Percentiles rank a stretch among this genome's conserved stretches.
phyloP scores from a whole-genome alignment of 1,140 invertebrate genomes.

The Diuraphis noxia region DNA sequence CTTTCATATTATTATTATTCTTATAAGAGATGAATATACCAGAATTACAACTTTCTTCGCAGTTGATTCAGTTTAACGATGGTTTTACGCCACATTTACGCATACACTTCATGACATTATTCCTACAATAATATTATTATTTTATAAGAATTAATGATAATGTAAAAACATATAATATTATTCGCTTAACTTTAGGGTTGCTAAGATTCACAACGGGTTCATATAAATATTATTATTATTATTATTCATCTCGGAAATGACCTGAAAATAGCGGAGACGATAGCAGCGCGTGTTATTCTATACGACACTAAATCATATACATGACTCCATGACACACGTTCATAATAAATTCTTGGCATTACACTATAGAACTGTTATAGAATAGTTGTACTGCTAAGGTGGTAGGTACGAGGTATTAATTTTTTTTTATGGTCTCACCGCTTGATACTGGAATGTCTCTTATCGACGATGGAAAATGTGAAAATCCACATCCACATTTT shows the following conservation, averaged over 20 bases:
- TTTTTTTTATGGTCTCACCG: not conserved
- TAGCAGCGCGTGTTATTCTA: not conserved
- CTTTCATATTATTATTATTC: not conserved
- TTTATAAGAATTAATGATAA: not conserved
- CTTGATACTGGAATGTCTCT: not conserved
- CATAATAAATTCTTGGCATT: not conserved
- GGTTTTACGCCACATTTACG: not conserved
- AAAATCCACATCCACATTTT: not conserved
- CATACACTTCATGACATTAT: not conserved
- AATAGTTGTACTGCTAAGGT: not conserved
- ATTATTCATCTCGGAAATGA: not conserved
- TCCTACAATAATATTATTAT: not conserved
- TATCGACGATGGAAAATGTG: not conserved
- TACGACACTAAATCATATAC: not conserved
- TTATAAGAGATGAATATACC: not conserved
- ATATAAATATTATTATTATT: not conserved
- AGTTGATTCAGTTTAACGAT: not conserved
- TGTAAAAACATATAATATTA: not conserved
- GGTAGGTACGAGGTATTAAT: not conserved
- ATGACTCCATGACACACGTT: not conserved
- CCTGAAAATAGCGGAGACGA: not conserved
- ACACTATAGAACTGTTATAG: not conserved
- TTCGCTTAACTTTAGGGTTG: not conserved
- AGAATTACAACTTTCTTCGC: constrained; percentile 13
- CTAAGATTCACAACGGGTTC: not conserved